phyloP scores from a whole-genome alignment of 2,113 vertebrate species.

The Hemiscyllium ocellatum region DNA sequence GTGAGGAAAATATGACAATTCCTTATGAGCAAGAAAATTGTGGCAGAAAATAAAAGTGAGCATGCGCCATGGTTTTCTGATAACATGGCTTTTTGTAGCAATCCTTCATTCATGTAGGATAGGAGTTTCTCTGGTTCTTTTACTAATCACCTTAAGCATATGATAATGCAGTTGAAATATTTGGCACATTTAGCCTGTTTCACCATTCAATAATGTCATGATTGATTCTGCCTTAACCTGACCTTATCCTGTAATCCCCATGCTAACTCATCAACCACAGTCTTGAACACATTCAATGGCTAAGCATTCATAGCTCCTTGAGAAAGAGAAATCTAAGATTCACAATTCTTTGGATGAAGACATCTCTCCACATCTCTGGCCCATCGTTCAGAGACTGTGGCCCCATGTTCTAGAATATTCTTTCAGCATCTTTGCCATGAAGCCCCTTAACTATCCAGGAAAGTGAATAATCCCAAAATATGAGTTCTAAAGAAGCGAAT shows the following conservation, averaged over 20 bases:
- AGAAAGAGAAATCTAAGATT: neutral
- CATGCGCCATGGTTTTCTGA: neutral
- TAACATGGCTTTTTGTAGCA: neutral
- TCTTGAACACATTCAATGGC: neutral
- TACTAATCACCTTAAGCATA: no score
- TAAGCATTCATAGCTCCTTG: neutral
- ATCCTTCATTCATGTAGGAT: neutral
- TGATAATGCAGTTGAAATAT: neutral
- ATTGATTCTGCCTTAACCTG: neutral
- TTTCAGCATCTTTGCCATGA: neutral
- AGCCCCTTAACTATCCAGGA: neutral
- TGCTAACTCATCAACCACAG: neutral
- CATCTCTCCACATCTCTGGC: neutral
- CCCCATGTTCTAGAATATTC: neutral
- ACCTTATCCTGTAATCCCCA: neutral
- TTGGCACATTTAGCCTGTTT: neutral
- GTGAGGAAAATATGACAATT: neutral
- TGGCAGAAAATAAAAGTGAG: neutral
- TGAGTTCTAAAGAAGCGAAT: neutral
- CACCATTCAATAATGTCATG: neutral
- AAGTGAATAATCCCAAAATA: neutral
- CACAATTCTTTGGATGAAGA: neutral
- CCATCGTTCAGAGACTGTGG: neutral
- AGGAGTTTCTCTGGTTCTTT: neutral
- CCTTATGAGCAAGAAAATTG: neutral